Evolutionary conservation across 2,888 invertebrate species (phyloP).

Genomic region (Holacanthella duospinosa): DNA sequence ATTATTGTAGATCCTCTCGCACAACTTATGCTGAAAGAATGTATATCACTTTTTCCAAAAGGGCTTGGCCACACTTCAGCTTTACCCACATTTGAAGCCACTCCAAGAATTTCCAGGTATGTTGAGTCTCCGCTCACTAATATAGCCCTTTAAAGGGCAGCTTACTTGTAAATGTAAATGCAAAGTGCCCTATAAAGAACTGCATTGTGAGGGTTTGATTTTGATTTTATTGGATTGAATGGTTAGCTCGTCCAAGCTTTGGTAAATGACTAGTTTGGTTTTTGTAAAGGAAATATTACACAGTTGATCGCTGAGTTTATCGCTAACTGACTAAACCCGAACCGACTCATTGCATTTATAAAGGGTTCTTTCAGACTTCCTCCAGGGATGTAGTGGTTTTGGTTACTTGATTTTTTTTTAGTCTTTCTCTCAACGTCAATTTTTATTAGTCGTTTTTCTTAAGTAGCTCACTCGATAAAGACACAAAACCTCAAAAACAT

Average conservation of each 20-base stretch:
- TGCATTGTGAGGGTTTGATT: conserved; percentile 39
- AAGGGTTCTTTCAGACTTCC: conserved; percentile 23
- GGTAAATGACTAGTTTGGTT: too few relatives aligned
- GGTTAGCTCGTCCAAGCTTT: too few relatives aligned
- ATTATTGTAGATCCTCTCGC: not conserved
- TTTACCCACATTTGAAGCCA: conserved; percentile 49
- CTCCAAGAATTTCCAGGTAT: conserved; percentile 46
- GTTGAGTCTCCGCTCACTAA: conserved; percentile 33
- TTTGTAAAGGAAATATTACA: too few relatives aligned
- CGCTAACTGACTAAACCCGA: not conserved
- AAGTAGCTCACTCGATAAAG: conserved; percentile 24
- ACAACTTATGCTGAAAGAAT: not conserved
- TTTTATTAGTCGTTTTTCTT: conserved; percentile 10
- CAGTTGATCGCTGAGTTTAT: not conserved
- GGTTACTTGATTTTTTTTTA: not conserved
- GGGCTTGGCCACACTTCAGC: conserved; percentile 50
- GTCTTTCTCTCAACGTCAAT: not conserved
- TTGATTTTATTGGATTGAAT: too few relatives aligned
- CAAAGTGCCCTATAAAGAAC: conserved; percentile 52
- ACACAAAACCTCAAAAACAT: conserved; percentile 34
- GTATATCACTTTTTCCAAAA: conserved; percentile 38
- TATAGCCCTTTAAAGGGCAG: conserved; percentile 45
- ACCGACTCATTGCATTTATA: not conserved
- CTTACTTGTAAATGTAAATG: conserved; percentile 40
- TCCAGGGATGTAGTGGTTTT: conserved; percentile 33